Evolutionary conservation across 2,888 invertebrate species (phyloP).

Genomic region (Drosophila formosana): DNA sequence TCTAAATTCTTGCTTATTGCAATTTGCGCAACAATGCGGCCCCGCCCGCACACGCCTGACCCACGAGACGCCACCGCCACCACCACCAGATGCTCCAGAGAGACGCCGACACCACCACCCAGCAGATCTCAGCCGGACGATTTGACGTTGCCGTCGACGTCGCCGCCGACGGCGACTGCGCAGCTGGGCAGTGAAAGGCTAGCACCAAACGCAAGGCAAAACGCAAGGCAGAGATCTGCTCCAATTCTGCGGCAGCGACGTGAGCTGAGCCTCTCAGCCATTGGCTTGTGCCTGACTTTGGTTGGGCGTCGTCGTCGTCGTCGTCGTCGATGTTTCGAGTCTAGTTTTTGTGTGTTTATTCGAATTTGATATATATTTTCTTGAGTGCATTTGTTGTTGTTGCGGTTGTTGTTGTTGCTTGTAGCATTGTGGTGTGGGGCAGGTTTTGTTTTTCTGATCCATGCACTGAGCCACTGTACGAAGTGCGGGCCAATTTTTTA

Average conservation of each 20-base stretch:
- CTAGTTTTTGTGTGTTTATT: constrained; percentile 66
- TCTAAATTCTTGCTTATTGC: constrained; percentile 73
- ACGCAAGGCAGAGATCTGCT: constrained; percentile 55
- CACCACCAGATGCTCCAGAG: constrained; percentile 48
- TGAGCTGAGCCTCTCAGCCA: constrained; percentile 35
- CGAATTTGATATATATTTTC: constrained; percentile 66
- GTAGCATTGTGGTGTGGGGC: constrained; percentile 57
- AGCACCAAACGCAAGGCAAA: constrained; percentile 26
- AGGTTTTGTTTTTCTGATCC: constrained; percentile 58
- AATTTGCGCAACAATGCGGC: constrained; percentile 76
- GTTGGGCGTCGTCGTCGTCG: constrained; percentile 56
- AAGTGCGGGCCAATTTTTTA: constrained; percentile 65
- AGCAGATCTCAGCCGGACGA: constrained; percentile 69
- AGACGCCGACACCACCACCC: constrained; percentile 55
- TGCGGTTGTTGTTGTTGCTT: constrained; percentile 23
- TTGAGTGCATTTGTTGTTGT: constrained; percentile 52
- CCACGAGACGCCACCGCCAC: constrained; percentile 5
- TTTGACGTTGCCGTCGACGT: constrained; percentile 50
- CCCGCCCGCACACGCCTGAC: constrained; percentile 43
- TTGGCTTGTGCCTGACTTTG: constrained; percentile 58
- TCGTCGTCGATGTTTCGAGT: constrained; percentile 49
- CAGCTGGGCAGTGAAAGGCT: constrained; percentile 67
- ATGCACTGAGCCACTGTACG: constrained; percentile 35
- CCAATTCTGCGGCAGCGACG: constrained; percentile 58
- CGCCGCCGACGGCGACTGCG: constrained; percentile 29